Conservation (phyloP, 2,797 vertebrate species). For the Danio tinwini region DNA sequence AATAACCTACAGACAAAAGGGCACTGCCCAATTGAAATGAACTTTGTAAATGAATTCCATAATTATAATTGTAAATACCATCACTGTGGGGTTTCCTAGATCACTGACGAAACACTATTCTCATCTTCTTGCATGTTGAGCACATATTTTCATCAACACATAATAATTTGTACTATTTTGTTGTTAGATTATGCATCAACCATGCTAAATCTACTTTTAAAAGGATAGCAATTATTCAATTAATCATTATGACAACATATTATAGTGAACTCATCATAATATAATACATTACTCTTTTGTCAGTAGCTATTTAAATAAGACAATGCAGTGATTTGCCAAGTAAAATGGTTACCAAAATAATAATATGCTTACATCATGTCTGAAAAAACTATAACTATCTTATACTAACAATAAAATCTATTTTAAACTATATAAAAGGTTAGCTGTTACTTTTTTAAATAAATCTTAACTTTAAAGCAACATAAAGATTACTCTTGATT, state of each 20-base stretch:
- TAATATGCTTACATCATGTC: too few species aligned
- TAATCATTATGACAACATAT: not conserved
- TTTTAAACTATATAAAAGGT: not conserved
- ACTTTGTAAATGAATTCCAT: not conserved
- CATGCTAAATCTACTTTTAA: not conserved
- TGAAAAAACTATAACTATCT: too few species aligned
- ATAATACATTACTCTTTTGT: not conserved
- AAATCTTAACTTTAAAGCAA: not conserved
- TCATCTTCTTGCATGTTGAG: not conserved
- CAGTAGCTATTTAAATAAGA: too few species aligned
- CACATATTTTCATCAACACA: not conserved
- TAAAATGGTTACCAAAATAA: too few species aligned
- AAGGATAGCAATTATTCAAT: not conserved
- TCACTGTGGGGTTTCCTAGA: not conserved
- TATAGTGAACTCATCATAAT: not conserved
- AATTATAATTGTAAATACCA: conserved; percentile 8
- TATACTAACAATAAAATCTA: not conserved
- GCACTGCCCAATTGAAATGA: not conserved
- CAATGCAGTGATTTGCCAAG: too few species aligned
- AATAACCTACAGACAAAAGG: not conserved
- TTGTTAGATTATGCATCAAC: not conserved
- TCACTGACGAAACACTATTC: not conserved
- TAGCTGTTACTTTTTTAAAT: not conserved
- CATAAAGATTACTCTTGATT: too few species aligned
- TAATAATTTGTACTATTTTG: not conserved